Percentiles rank a stretch among this genome's conserved stretches.
Evolutionary conservation across 2,888 invertebrate species (phyloP).

Genomic region (Chymomyza amoena): DNA sequence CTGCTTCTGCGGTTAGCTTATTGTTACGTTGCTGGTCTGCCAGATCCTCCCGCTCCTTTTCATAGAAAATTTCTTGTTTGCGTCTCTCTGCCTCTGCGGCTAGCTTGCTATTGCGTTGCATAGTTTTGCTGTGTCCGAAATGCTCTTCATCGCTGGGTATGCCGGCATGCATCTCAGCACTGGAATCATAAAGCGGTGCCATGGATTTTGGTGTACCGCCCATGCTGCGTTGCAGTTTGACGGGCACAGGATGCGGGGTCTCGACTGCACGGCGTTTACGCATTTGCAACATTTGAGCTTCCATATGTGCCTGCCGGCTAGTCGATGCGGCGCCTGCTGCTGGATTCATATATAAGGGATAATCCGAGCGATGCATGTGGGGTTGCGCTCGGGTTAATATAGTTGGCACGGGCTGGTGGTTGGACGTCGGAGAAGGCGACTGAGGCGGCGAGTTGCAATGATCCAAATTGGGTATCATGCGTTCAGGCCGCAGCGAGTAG

Average conservation of each 20-base stretch:
- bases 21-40: slow-evolving; percentile 8
- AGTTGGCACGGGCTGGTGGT: slow-evolving; percentile 21
- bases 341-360: slow-evolving; percentile 20
- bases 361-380: not conserved
- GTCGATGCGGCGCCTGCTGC: slow-evolving; percentile 44
- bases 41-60: slow-evolving; percentile 41
- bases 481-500: slow-evolving; percentile 67
- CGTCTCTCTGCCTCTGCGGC: slow-evolving; percentile 33
- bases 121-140: slow-evolving; percentile 27
- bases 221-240: slow-evolving; percentile 57
- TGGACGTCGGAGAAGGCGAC: slow-evolving; percentile 18
- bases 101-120: not conserved
- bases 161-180: not conserved
- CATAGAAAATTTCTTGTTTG: slow-evolving; percentile 48
- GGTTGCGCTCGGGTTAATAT: slow-evolving; percentile 22
- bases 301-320: slow-evolving; percentile 49
- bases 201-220: not conserved
- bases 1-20: slow-evolving; percentile 16
- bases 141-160: slow-evolving; percentile 19
- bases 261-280: slow-evolving; percentile 50
- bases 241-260: slow-evolving; percentile 38
- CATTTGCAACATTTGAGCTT: slow-evolving; percentile 28
- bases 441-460: slow-evolving; percentile 65
- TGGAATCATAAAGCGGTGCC: slow-evolving; percentile 10
- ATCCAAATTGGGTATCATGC: slow-evolving; percentile 68